Base-by-base conservation (phyloP, 1,140 invertebrate species). In the Euura lappo region DNA sequence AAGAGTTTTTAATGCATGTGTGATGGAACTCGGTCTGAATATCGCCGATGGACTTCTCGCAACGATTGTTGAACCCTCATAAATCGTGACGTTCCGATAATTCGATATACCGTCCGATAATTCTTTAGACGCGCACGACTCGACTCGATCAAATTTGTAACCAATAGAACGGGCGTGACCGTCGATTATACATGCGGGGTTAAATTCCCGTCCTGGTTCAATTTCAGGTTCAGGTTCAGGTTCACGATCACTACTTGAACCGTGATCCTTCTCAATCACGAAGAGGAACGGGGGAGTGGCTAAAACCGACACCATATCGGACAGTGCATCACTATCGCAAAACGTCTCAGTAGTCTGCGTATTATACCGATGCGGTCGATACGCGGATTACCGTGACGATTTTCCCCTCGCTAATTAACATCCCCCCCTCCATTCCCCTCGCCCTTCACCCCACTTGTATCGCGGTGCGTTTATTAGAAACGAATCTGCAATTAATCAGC, bases 401-500 rank as follows among this genome's bases (percentile, higher is more conserved):
- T 60, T 5, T 11, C 70, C 67, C 70, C 76, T 75, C 77, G 78
- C 79, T 84, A 85, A 85, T 85, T 84, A 85, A 84, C 81, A 83
- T 84, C 82, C 79, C 81, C 70, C 71, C 28, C 28, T 28, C 28
- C 1, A 28, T 28, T 28, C 28, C 28, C 28, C 28, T 28, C 28
- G 28, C 28, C 28, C 0, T 28, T 28, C 28, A 28, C 28, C 28
- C 28, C 1, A 28, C 28, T 28, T 28, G 28, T 28, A 28, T 28
- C 28, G 28, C 28, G 28, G 28, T 28, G 76, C 82, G 83, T 84
- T 85, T 82, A 85, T 81, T 80, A 83, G 78, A 80, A 76, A 77
- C 79, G 77, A 75, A 81, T 83, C 76, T 70, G 81, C 81, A 79
- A 85, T 85, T 85, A 85, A 85, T 85, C 82, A 84, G 79, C 69